Conservation (phyloP, 2,113 vertebrate species). For the Seriola aureovittata region DNA sequence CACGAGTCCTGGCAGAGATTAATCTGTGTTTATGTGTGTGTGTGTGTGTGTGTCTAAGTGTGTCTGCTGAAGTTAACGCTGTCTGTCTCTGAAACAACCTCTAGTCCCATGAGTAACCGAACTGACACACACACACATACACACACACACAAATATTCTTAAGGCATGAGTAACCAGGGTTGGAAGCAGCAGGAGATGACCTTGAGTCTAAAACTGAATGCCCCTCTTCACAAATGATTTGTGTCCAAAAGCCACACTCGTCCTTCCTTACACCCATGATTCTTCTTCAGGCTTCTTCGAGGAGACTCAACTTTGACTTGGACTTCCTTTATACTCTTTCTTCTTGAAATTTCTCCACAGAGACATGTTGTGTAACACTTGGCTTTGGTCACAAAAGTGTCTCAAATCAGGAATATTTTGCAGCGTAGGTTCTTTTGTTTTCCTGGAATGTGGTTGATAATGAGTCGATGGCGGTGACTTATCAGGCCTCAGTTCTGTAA, state of each 20-base stretch:
- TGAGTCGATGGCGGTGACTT: neutral
- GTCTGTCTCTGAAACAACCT: slow-evolving; percentile 70
- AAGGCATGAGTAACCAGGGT: slow-evolving; percentile 72
- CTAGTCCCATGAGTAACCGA: slow-evolving; percentile 77
- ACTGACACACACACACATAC: slow-evolving; percentile 40
- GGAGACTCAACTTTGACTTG: slow-evolving; percentile 47
- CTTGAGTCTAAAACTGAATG: slow-evolving; percentile 67
- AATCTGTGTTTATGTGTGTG: slow-evolving; percentile 54
- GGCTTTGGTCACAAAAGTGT: slow-evolving; percentile 28
- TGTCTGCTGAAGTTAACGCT: slow-evolving; percentile 71
- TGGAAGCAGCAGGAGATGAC: slow-evolving; percentile 65
- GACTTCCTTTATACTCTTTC: slow-evolving; percentile 19
- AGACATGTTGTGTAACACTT: slow-evolving; percentile 56
- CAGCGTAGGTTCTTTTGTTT: slow-evolving; percentile 22
- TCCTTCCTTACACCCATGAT: slow-evolving; percentile 47
- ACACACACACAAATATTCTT: slow-evolving; percentile 40
- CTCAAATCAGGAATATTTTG: slow-evolving; percentile 9
- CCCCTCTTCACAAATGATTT: slow-evolving; percentile 75
- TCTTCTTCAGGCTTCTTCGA: slow-evolving; percentile 42
- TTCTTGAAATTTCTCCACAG: neutral
- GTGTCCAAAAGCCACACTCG: slow-evolving; percentile 62
- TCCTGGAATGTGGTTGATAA: slow-evolving; percentile 5
- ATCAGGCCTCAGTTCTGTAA: neutral
- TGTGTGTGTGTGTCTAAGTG: slow-evolving; percentile 44
- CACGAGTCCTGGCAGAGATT: slow-evolving; percentile 65